Conservation (phyloP, 2,797 vertebrate species). For the Leptoclinus maculatus region DNA sequence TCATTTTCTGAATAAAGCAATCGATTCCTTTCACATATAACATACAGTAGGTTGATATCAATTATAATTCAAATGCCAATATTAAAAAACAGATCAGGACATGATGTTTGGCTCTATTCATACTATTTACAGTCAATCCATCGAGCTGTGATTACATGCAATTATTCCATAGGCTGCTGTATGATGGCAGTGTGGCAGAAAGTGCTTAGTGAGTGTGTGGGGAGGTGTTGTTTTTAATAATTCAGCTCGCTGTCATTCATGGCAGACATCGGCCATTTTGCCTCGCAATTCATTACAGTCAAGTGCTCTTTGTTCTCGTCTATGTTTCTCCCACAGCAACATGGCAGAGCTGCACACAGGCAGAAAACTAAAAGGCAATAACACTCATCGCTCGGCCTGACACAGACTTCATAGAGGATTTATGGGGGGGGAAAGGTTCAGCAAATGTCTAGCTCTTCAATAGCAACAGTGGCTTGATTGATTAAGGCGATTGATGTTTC, state of each 20-base stretch:
- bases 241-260: constrained; percentile 71
- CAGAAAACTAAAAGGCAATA: constrained; percentile 42
- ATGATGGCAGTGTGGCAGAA: neutral
- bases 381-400: constrained; percentile 32
- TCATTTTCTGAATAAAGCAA: neutral
- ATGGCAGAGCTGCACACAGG: constrained; percentile 56
- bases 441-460: constrained; percentile 44
- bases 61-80: neutral
- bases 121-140: neutral
- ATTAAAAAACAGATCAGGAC: neutral
- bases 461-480: constrained; percentile 41
- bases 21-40: neutral
- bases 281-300: constrained; percentile 75
- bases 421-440: constrained; percentile 40
- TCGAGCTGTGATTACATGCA: neutral
- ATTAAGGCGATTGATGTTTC: constrained; percentile 50
- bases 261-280: constrained; percentile 82
- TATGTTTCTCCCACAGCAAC: constrained; percentile 57
- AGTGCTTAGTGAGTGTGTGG: constrained; percentile 22
- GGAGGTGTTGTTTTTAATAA: constrained; percentile 64
- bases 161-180: neutral
- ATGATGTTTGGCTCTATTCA: neutral
- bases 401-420: constrained; percentile 50
- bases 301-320: constrained; percentile 76
- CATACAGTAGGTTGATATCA: neutral